A percentile compares a stretch with the other conserved stretches of the same genome.
These are phyloP conservation scores for Clunio marinus DNA, from an alignment of 2,888 invertebrate genomes.

Conservation along the genomic window DNA sequence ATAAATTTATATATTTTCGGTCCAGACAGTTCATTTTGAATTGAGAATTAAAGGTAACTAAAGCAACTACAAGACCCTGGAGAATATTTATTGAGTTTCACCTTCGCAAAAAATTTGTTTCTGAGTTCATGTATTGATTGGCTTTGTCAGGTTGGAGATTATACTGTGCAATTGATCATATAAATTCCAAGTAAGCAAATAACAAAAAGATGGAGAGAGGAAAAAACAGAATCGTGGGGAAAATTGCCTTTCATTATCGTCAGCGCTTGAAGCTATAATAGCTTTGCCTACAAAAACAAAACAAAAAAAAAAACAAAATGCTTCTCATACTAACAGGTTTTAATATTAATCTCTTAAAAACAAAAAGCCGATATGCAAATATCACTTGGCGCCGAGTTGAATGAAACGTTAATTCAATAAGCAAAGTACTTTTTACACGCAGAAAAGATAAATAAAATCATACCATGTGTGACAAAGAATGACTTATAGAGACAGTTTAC, in stretches of 20 bases:
- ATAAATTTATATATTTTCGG: conserved; percentile 19
- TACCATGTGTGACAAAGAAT: no score
- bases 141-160: background rate
- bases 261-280: background rate
- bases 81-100: background rate
- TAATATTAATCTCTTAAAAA: background rate
- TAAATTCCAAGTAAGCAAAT: no score
- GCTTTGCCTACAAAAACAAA: background rate
- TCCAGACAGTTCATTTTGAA: background rate
- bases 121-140: background rate
- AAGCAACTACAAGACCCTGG: background rate
- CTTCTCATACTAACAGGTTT: background rate
- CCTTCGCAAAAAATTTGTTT: no score
- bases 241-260: background rate
- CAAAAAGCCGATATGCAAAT: background rate
- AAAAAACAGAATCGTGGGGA: background rate
- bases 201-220: background rate
- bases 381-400: background rate
- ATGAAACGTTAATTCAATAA: background rate
- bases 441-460: no score
- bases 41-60: background rate
- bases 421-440: no score
- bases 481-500: no score
- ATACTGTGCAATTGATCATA: background rate
- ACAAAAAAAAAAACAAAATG: no score